phyloP scores from a whole-genome alignment of 2,888 invertebrate genomes.

The Pantelozetes paolii region DNA sequence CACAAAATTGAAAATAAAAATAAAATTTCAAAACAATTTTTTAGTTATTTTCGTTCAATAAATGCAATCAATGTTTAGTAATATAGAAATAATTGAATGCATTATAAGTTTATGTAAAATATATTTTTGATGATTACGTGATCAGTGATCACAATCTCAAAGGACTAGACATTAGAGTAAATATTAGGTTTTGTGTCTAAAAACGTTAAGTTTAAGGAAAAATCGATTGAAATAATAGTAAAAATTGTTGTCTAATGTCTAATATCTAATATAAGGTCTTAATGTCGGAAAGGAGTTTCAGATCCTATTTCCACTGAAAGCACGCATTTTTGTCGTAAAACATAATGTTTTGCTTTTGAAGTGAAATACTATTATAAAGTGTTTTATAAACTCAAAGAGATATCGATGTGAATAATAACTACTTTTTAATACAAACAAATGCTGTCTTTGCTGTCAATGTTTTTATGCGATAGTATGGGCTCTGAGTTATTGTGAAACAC shows the following conservation, averaged over 20 bases:
- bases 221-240: constrained; percentile 14
- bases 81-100: neutral
- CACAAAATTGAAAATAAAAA: neutral
- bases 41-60: neutral
- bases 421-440: constrained; percentile 3
- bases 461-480: constrained; percentile 6
- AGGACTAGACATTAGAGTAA: neutral
- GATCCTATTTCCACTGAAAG: neutral
- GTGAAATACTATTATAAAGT: neutral
- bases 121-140: neutral
- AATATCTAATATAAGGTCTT: neutral
- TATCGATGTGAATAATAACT: constrained; percentile 13
- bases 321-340: constrained; percentile 7
- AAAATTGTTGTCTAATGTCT: neutral
- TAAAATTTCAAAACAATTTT: neutral
- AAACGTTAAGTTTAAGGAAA: neutral
- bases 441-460: constrained; percentile 14
- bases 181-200: neutral
- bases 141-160: neutral
- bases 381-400: neutral
- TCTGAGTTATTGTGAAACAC: neutral
- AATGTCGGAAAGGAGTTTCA: neutral
- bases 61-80: constrained; percentile 4
- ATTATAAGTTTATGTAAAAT: constrained; percentile 11
- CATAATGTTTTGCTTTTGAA: neutral